Conservation (phyloP, 1,140 invertebrate genomes). For the Orchesella cincta region DNA sequence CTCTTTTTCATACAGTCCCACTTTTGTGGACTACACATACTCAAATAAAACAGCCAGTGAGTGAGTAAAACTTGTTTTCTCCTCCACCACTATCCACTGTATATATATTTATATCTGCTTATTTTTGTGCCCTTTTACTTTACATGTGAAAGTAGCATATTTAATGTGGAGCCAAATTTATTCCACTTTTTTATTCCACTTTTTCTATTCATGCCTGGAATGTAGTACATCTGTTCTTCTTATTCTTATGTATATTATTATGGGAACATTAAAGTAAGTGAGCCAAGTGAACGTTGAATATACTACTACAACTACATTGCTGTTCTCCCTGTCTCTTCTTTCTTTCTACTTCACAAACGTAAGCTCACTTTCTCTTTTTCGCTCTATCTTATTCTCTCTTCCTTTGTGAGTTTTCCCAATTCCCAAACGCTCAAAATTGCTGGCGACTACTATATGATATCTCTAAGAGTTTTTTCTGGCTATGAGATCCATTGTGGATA, state of each 20-base stretch:
- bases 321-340: not conserved
- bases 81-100: too few relatives aligned
- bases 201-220: not conserved
- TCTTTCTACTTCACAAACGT: too few relatives aligned
- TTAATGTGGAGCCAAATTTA: too few relatives aligned
- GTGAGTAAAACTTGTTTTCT: too few relatives aligned
- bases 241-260: not conserved
- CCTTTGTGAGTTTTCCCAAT: not conserved
- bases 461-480: too few relatives aligned
- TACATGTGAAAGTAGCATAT: constrained; percentile 21
- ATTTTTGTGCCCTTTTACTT: constrained; percentile 7
- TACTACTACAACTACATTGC: not conserved
- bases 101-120: too few relatives aligned
- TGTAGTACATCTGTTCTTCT: not conserved
- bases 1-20: too few relatives aligned
- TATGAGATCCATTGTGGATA: too few relatives aligned
- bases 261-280: not conserved
- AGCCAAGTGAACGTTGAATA: not conserved
- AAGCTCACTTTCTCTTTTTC: not conserved
- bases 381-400: not conserved
- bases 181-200: not conserved
- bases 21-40: too few relatives aligned
- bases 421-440: not conserved
- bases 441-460: not conserved
- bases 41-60: too few relatives aligned